A percentile compares a stretch with the other conserved stretches of the same genome.
These are phyloP conservation scores for Erannis defoliaria DNA, from an alignment of 2,888 invertebrate genomes.

Conservation along the genomic window DNA sequence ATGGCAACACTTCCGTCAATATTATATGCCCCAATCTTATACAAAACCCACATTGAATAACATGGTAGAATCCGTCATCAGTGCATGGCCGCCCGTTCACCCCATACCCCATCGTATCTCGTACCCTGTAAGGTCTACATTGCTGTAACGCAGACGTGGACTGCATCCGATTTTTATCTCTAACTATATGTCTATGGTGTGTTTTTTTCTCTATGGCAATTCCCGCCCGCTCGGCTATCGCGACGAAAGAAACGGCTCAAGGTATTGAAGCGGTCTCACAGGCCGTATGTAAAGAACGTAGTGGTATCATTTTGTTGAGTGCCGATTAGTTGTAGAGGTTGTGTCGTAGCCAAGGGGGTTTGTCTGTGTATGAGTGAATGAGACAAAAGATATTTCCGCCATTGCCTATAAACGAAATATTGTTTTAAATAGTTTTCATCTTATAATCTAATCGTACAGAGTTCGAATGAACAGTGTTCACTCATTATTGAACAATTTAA, in stretches of 20 bases:
- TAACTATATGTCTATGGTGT: slow-evolving; percentile 89
- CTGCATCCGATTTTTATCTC: slow-evolving; percentile 86
- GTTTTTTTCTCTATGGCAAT: slow-evolving; percentile 91
- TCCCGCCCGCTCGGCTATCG: slow-evolving; percentile 88
- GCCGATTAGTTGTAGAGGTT: slow-evolving; percentile 81
- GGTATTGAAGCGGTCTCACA: slow-evolving; percentile 68
- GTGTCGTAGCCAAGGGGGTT: slow-evolving; percentile 86
- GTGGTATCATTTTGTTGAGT: slow-evolving; percentile 76
- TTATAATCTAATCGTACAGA: too few species aligned
- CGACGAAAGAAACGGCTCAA: slow-evolving; percentile 87
- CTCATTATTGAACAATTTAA: too few species aligned
- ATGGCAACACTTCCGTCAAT: slow-evolving; percentile 17
- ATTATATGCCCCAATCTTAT: not conserved
- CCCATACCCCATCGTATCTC: slow-evolving; percentile 63
- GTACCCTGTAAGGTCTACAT: slow-evolving; percentile 59
- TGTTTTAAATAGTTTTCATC: too few species aligned
- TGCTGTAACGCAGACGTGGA: slow-evolving; percentile 65
- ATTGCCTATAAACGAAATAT: slow-evolving; percentile 25
- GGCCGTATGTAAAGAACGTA: slow-evolving; percentile 64
- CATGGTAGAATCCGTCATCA: slow-evolving; percentile 49
- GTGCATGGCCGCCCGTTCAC: slow-evolving; percentile 69
- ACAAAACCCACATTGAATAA: slow-evolving; percentile 24
- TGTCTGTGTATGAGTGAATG: slow-evolving; percentile 75
- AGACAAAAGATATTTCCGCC: slow-evolving; percentile 69
- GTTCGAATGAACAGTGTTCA: too few species aligned